Conservation (phyloP, 2,888 invertebrate species). For the Pollenia labialis region DNA sequence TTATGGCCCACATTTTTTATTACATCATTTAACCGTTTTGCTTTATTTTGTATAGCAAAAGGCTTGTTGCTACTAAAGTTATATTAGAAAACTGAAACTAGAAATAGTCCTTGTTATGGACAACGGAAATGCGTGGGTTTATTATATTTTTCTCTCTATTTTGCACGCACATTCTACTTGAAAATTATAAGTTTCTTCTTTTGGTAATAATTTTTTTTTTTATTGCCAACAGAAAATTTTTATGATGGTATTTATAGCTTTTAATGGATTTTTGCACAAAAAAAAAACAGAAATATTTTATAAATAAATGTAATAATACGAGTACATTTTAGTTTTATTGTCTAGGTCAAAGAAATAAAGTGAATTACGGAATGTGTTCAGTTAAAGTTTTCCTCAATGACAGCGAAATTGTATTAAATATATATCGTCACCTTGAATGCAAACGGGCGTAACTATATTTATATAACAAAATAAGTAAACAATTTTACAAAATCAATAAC, state of each 20-base stretch:
- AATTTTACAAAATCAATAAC: too few relatives aligned
- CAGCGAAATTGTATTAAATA: too few relatives aligned
- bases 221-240: slow-evolving; percentile 2
- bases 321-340: slow-evolving; percentile 22
- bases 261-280: slow-evolving; percentile 37
- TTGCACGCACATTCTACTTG: slow-evolving; percentile 45
- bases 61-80: background rate
- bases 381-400: too few relatives aligned
- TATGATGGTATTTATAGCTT: slow-evolving; percentile 40
- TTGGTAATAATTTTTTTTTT: background rate
- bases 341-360: background rate
- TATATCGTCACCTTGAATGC: too few relatives aligned
- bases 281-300: slow-evolving; percentile 8
- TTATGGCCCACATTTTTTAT: slow-evolving; percentile 10
- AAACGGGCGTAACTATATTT: too few relatives aligned
- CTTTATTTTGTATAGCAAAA: background rate
- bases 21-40: background rate
- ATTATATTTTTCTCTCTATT: background rate
- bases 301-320: slow-evolving; percentile 37
- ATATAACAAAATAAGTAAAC: too few relatives aligned
- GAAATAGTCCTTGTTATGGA: background rate
- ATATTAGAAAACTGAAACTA: background rate
- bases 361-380: too few relatives aligned
- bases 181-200: slow-evolving; percentile 12
- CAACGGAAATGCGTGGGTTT: slow-evolving; percentile 49